Percentiles rank a stretch among this genome's conserved stretches.
Evolutionary conservation across 2,888 invertebrate species (phyloP).

Genomic region (Nemotelus pantherinus): DNA sequence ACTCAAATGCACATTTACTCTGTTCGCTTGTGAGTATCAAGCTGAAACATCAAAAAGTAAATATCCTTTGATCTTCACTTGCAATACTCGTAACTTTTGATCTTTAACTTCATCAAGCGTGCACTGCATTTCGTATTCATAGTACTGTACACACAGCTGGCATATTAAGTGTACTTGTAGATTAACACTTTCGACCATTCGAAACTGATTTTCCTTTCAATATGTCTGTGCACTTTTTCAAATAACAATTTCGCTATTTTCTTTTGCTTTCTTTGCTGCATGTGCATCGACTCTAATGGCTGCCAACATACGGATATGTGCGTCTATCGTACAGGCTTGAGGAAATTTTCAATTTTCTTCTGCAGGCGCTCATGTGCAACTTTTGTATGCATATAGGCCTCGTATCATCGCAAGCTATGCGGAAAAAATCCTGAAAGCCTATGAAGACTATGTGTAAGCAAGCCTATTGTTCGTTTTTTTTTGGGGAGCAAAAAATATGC

Average conservation of each 20-base stretch:
- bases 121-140: not conserved
- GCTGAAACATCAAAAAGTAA: slow-evolving; percentile 20
- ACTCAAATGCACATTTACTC: slow-evolving; percentile 5
- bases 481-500: slow-evolving; percentile 20
- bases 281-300: not conserved
- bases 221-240: slow-evolving; percentile 2
- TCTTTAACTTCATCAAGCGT: slow-evolving; percentile 37
- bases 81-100: slow-evolving; percentile 29
- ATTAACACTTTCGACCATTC: slow-evolving; percentile 18
- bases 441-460: slow-evolving; percentile 10
- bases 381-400: not conserved
- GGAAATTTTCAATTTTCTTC: slow-evolving; percentile 24
- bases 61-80: slow-evolving; percentile 20
- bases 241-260: not conserved
- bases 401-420: not conserved
- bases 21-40: not conserved
- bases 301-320: not conserved
- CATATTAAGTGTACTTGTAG: too few relatives aligned
- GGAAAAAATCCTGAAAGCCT: slow-evolving; percentile 16
- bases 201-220: slow-evolving; percentile 23
- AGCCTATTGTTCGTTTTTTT: slow-evolving; percentile 30
- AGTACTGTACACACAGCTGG: too few relatives aligned
- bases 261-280: not conserved
- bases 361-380: not conserved
- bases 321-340: not conserved